These are phyloP conservation scores for Centropyge bicolor DNA, from an alignment of 2,797 vertebrate species.

Conservation along the genomic window DNA sequence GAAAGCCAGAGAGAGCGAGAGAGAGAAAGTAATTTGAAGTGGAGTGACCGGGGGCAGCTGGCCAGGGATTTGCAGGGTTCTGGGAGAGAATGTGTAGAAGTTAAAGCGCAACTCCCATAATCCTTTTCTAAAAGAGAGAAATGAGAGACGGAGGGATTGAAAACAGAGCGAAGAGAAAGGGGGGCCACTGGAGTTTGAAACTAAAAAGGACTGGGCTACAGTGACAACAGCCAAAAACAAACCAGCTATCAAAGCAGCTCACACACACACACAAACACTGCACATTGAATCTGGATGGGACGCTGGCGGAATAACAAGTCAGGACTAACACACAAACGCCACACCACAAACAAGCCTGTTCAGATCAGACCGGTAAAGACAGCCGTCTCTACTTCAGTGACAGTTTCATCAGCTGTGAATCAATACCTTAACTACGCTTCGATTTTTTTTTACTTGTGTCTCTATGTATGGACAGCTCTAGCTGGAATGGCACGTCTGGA, in stretches of 20 bases:
- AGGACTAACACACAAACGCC: conserved; percentile 22
- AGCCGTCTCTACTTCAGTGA: not conserved
- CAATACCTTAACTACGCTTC: conserved; percentile 15
- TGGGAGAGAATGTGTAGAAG: conserved; percentile 79
- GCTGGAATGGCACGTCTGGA: conserved; percentile 60
- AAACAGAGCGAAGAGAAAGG: conserved; percentile 56
- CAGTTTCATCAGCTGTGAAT: conserved; percentile 25
- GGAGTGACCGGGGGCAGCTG: conserved; percentile 79
- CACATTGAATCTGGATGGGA: conserved; percentile 52
- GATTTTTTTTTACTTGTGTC: conserved; percentile 11
- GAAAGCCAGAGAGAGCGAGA: conserved; percentile 21
- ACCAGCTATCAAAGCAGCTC: conserved; percentile 55
- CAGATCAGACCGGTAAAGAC: conserved; percentile 6
- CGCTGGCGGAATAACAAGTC: conserved; percentile 69
- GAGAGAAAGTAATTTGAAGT: conserved; percentile 68
- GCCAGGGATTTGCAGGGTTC: conserved; percentile 78
- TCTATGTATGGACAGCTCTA: conserved; percentile 14
- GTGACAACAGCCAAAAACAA: conserved; percentile 76
- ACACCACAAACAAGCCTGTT: conserved; percentile 21
- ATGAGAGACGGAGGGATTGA: conserved; percentile 49
- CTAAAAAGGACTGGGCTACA: conserved; percentile 60
- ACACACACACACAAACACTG: conserved; percentile 29
- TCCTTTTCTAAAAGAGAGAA: conserved; percentile 76
- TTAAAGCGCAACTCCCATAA: conserved; percentile 79
- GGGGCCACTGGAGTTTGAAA: conserved; percentile 45